A percentile compares a stretch with the other conserved stretches of the same genome.
phyloP scores from a whole-genome alignment of 2,888 invertebrate species.

The Metalampra italica region DNA sequence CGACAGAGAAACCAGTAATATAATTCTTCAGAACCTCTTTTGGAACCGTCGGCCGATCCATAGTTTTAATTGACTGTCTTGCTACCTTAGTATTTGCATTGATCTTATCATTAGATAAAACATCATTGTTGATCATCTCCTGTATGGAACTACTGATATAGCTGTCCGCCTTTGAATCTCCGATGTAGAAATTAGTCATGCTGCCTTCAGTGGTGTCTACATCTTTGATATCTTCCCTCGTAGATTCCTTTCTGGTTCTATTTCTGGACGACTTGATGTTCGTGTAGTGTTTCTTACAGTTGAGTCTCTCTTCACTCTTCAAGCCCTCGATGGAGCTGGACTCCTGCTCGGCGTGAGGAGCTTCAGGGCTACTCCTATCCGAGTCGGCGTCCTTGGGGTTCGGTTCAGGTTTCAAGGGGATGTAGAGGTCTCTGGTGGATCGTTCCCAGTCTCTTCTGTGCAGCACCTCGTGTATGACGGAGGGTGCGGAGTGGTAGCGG shows the following conservation, averaged over 20 bases:
- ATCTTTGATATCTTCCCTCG: conserved; percentile 50
- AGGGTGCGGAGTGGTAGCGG: conserved; percentile 67
- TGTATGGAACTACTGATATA: conserved; percentile 18
- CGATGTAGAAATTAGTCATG: conserved; percentile 54
- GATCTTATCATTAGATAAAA: conserved; percentile 13
- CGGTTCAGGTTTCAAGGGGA: conserved; percentile 41
- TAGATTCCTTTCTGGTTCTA: conserved; percentile 40
- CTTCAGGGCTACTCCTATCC: conserved; percentile 25
- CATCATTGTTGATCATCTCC: conserved; percentile 11
- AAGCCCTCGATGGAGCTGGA: conserved; percentile 35
- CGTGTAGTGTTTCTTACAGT: conserved; percentile 63
- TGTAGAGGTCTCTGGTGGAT: conserved; percentile 56
- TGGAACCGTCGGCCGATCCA: conserved; percentile 33
- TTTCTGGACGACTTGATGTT: conserved; percentile 60
- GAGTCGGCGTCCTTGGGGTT: conserved; percentile 17
- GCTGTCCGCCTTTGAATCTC: conserved; percentile 27
- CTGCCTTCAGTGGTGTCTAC: conserved; percentile 47
- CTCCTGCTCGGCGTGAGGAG: conserved; percentile 36
- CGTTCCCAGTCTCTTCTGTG: conserved; percentile 68
- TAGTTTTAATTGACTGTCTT: conserved; percentile 54
- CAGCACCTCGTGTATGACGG: conserved; percentile 54
- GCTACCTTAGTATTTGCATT: conserved; percentile 47
- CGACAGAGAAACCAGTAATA: neutral
- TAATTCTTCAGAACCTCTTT: neutral
- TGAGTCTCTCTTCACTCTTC: conserved; percentile 29